Percentiles rank a stretch among this genome's conserved stretches.
Evolutionary conservation across 2,797 vertebrate genomes (phyloP).

Genomic region (Thunnus albacares): DNA sequence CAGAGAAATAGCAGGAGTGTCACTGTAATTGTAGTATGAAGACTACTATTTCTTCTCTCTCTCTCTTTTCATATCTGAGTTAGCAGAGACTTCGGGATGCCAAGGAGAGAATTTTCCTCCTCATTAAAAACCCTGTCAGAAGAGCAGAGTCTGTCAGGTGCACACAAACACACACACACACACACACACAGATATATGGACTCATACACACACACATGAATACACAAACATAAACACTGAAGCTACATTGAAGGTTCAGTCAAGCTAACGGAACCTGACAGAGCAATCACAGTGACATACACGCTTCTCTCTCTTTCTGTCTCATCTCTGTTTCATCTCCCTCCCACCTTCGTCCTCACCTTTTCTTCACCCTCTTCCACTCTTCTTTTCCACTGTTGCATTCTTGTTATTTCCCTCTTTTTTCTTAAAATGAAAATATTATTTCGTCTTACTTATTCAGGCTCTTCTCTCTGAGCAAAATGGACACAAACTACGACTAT

Average conservation of each 20-base stretch:
- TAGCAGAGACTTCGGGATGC: constrained; percentile 60
- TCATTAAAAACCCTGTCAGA: constrained; percentile 68
- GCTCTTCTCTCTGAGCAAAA: constrained; percentile 14
- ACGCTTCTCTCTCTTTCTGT: constrained; percentile 27
- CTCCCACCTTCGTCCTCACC: constrained; percentile 19
- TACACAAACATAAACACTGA: constrained; percentile 32
- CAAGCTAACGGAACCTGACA: constrained; percentile 55
- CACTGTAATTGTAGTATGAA: constrained; percentile 55
- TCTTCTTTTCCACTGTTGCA: neutral
- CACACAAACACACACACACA: constrained; percentile 13
- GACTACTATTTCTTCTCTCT: constrained; percentile 14
- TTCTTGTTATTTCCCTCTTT: neutral
- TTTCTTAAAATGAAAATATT: neutral
- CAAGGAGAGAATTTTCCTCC: constrained; percentile 61
- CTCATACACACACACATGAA: constrained; percentile 7
- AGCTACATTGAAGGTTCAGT: constrained; percentile 34
- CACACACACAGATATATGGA: constrained; percentile 13
- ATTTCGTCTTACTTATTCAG: constrained; percentile 13
- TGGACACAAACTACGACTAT: constrained; percentile 22
- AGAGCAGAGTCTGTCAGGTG: constrained; percentile 34
- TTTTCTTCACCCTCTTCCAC: constrained; percentile 5
- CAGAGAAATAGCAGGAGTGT: constrained; percentile 26
- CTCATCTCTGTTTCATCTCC: constrained; percentile 40
- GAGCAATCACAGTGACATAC: constrained; percentile 58
- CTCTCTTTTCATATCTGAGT: constrained; percentile 51